Evolutionary conservation across 2,113 vertebrate species (phyloP), one percentile per base, ranked within the genome.

Genomic region (Halcyon senegalensis): DNA sequence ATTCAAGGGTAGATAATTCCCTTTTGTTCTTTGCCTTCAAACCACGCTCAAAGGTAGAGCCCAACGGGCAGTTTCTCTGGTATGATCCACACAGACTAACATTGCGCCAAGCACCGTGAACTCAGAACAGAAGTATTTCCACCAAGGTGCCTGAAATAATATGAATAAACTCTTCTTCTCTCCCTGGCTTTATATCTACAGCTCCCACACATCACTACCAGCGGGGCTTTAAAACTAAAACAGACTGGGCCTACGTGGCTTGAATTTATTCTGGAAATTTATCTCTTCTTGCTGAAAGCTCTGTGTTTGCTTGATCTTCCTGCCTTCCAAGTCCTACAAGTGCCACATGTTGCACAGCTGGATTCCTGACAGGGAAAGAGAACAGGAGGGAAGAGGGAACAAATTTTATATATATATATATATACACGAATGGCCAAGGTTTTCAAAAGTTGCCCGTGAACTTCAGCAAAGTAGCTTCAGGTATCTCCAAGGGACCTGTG

Each of bases 271-370:
- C 63, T 84, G 86, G 74, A 63, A 64, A 96, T 88, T 67, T 94
- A 84, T 96, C 94, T 95, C 93, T 78, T 41, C 95, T 94, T 41
- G 82, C 85, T 96, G 95, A 93, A 95, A 95, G 95, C 94, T 94
- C 91, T 84, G 67, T 79, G 84, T 91, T 93, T 93, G 82, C 89
- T 96, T 89, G 87, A 94, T 95, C 95, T 95, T 93, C 85, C 73
- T 80, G 91, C 72, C 87, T 93, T 87, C 83, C 82, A 86, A 90
- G 93, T 66, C 79, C 79, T 89, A 75, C 16, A 86, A 90, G 75
- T 83, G 96, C 92, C 84, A 81, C 78, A 87, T 56, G 56, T 82
- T 82, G 67, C 79, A 66, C 82, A 80, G 79, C 81, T 94, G 50
- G 82, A 74, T 80, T 64, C 53, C 66, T 31, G 82, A 85, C 85